Base-by-base conservation (phyloP, 2,113 vertebrate species). In the Triplophysa rosa region DNA sequence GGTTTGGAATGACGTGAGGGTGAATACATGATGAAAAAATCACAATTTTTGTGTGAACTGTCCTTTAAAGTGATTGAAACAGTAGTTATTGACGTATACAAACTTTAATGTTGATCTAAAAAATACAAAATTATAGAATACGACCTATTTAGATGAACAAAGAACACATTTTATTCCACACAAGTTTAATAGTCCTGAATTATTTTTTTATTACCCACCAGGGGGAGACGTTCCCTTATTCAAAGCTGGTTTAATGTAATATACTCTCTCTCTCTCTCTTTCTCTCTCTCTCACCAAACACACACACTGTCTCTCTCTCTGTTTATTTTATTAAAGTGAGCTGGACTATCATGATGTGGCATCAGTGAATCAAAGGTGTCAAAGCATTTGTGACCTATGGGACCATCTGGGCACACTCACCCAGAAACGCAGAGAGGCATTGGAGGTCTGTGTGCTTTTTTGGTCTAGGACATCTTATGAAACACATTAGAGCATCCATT, bases 331-430 rank as follows among this genome's bases (percentile, higher is more conserved):
- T 14, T 19, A 64, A 78, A 94, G 93, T 89, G 98, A 99, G 84
- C 89, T 99, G 91, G 97, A 99, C 82, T 99, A 97, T 84, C 92
- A 98, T 0, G 96, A 97, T n/a, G 95, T 97, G 64, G 96, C 94
- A 84, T 94, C 94, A 83, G 90, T 99, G 78, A 99, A 99, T 85
- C 94, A 95, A 49, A 93, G 96, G 63, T 99, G 97, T 88, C 98
- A 99, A 91, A 96, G 94, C 82, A 99, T 99, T 85, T 99, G 98
- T 85, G 98, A 99, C 90, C 93, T 97, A 88, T 99, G 97, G 98
- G 98, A 99, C 89, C 92, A 93, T 76, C 81, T 98, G 89, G 98
- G 98, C 80, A 99, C 97, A 1, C 93, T 98, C 58, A 99, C 98
- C 62, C 98, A 99, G 90, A 99, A 99, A 89, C 92, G 97, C 78